Evolutionary conservation across 2,797 vertebrate species (phyloP).

Genomic region (Gallinago stenura): DNA sequence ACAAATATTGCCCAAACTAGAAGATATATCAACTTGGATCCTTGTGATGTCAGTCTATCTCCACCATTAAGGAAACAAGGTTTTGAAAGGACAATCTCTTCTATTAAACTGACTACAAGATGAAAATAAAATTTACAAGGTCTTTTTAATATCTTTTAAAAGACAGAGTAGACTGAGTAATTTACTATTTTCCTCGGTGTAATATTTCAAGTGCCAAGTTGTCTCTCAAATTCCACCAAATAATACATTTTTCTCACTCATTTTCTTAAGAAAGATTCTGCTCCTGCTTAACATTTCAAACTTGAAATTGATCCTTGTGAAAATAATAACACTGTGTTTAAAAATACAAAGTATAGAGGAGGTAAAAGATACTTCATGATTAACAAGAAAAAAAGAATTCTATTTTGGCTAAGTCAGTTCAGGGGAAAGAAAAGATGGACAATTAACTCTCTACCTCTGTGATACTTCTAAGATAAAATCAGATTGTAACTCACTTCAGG

Average conservation of each 20-base stretch:
- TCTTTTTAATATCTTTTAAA: background rate
- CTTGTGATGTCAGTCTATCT: background rate
- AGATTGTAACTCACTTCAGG: background rate
- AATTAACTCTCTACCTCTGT: background rate
- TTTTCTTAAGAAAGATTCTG: background rate
- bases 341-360: background rate
- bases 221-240: background rate
- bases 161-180: background rate
- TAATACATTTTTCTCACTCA: background rate
- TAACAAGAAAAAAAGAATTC: background rate
- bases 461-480: constrained; percentile 12
- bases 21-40: background rate
- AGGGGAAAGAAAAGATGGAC: constrained; percentile 28
- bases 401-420: background rate
- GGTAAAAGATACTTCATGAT: background rate
- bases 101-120: background rate
- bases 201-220: background rate
- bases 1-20: background rate
- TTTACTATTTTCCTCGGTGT: background rate
- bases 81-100: background rate
- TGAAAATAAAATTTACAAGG: background rate
- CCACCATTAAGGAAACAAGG: background rate
- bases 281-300: background rate
- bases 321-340: background rate
- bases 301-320: background rate